A percentile compares a stretch with the other conserved stretches of the same genome.
These are phyloP conservation scores for Sussaba pulchella DNA, from an alignment of 2,888 invertebrate genomes.

Conservation along the genomic window DNA sequence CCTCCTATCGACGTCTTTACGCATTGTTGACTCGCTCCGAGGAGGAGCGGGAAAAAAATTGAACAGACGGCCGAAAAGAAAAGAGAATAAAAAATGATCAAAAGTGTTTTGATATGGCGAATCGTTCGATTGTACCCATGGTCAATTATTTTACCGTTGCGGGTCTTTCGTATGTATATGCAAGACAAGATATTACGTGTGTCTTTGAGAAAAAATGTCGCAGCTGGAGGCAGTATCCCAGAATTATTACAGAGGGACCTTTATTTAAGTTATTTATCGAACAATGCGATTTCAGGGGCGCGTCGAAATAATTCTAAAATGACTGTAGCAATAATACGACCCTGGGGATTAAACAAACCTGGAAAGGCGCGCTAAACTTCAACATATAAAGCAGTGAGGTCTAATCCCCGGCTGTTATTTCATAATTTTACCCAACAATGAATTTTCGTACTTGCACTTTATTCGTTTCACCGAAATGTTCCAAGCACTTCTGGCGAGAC, in stretches of 20 bases:
- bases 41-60: background rate
- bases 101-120: conserved; percentile 25
- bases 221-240: conserved; percentile 35
- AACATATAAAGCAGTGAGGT: no score
- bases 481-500: background rate
- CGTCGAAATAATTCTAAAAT: no score
- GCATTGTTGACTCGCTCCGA: conserved; percentile 30
- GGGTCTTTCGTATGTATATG: conserved; percentile 22
- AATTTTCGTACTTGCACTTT: background rate
- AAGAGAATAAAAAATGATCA: background rate
- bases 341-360: no score
- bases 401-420: no score
- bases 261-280: conserved; percentile 9
- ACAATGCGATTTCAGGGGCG: no score
- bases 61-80: background rate
- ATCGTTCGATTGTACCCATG: conserved; percentile 34
- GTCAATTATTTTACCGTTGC: conserved; percentile 50
- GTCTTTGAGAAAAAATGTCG: conserved; percentile 10
- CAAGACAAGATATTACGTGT: background rate
- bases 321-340: no score
- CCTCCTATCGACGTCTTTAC: conserved; percentile 38
- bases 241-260: background rate
- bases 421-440: background rate
- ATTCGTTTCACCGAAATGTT: background rate
- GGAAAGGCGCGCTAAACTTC: no score